Evolutionary conservation across 2,888 invertebrate species (phyloP), one percentile per base, ranked within the genome.

Genomic region (Athalia rosae): DNA sequence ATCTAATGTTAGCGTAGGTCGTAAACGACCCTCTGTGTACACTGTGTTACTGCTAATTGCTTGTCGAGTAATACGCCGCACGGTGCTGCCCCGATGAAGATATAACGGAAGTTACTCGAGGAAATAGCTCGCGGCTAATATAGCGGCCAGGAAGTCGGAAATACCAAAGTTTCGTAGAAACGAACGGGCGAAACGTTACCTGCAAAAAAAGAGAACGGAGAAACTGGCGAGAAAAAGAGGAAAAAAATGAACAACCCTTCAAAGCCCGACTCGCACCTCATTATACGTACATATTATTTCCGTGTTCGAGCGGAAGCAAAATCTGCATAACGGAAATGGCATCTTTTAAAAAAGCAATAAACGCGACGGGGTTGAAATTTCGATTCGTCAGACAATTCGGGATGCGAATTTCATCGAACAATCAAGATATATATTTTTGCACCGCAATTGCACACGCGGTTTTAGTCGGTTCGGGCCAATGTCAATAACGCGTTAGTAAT

Each of bases 41-140:
- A 11, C 56, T 9, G 13, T 61, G 77, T 77, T 73, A 77, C 56
- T 77, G 56, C 63, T 77, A 73, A 77, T 77, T 77, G 77, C 73
- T 73, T 41, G 28, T 69, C 45, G 69, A 53, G 59, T 28, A 28
- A 28, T 28, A 28, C 28, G 28, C 28, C 28, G 28, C 28, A 28
- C 28, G 28, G 28, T 28, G 28, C 28, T 28, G 28, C 28, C 28
- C 28, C 28, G 28, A 28, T 28, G 28, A 28, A 28, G 28, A 28
- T 2, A 58, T 13, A 48, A 28, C 71, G 71, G 71, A 71, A 71
- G 71, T 71, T 45, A 71, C 67, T 67, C 28, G 53, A 28, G 13
- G 11, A 45, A 58, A 43, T 58, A 5, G 13, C 13, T 45, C 2
- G 45, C 71, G 71, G 71, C 56, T 45, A 71, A 43, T 58, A 13